A percentile compares a stretch with the other conserved stretches of the same genome.
phyloP scores from a whole-genome alignment of 2,797 vertebrate species.

The Periparus ater region DNA sequence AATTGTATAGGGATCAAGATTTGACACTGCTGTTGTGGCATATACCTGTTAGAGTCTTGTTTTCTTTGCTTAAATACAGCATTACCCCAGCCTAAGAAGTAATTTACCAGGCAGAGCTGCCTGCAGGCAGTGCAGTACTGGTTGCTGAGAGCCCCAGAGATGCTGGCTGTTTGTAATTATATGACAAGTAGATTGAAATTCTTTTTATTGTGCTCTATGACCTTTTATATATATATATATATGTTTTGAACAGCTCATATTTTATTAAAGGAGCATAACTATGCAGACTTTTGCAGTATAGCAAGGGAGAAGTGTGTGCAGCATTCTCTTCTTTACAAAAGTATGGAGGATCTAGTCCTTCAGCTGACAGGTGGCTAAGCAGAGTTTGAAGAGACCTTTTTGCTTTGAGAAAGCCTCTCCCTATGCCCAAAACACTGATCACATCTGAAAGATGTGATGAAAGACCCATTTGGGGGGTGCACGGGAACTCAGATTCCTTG shows the following conservation, averaged over 20 bases:
- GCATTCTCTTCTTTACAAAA: not conserved
- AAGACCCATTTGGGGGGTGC: not conserved
- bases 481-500: not conserved
- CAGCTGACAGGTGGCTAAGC: not conserved
- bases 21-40: not conserved
- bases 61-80: constrained; percentile 31
- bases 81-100: not conserved
- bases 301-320: not conserved
- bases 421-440: not conserved
- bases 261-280: not conserved
- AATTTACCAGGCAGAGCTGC: constrained; percentile 13
- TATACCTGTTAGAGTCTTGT: not conserved
- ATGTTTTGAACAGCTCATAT: not conserved
- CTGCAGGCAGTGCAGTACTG: not conserved
- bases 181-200: not conserved
- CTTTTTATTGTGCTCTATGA: constrained; percentile 9
- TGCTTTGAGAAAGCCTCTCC: not conserved
- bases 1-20: not conserved
- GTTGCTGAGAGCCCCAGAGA: not conserved
- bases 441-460: not conserved
- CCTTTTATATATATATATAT: not conserved
- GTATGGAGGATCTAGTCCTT: not conserved
- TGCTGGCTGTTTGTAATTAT: not conserved
- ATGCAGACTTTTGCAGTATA: not conserved
- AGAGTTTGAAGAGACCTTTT: not conserved